phyloP scores from a whole-genome alignment of 2,888 invertebrate species.

The Sinelater perroti region DNA sequence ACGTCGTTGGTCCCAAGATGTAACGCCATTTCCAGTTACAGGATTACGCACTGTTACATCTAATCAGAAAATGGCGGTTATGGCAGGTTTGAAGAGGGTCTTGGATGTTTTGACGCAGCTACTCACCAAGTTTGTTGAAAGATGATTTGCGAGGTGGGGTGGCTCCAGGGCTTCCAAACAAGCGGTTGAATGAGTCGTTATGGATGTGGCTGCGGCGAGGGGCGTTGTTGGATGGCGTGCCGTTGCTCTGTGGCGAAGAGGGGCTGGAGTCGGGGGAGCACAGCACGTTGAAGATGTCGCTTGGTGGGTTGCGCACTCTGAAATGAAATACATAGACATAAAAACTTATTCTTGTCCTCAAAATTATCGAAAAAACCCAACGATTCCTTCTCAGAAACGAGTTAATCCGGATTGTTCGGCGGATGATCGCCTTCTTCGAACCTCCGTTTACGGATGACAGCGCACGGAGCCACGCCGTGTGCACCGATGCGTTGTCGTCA shows the following conservation, averaged over 20 bases:
- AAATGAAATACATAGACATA: conserved; percentile 39
- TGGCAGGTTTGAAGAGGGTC: too few relatives aligned
- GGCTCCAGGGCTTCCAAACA: conserved; percentile 56
- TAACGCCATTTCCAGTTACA: conserved; percentile 60
- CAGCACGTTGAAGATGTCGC: conserved; percentile 59
- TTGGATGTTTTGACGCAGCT: too few relatives aligned
- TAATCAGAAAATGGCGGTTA: conserved; percentile 44
- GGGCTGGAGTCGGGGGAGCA: conserved; percentile 46
- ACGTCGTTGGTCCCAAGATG: conserved; percentile 55
- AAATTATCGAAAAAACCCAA: not conserved
- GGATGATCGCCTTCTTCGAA: too few relatives aligned
- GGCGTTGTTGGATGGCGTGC: conserved; percentile 14
- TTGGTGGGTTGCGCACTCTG: conserved; percentile 59
- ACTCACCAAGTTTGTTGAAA: conserved; percentile 57
- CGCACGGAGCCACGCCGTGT: too few relatives aligned
- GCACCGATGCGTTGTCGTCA: too few relatives aligned
- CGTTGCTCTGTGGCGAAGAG: conserved; percentile 43
- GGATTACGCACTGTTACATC: conserved; percentile 60
- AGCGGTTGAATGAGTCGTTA: conserved; percentile 57
- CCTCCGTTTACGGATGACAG: too few relatives aligned
- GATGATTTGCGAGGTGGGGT: conserved; percentile 56
- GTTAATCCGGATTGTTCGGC: too few relatives aligned
- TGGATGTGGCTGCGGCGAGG: conserved; percentile 44
- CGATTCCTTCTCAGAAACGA: too few relatives aligned
- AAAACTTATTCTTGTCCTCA: not conserved